A percentile compares a stretch with the other conserved stretches of the same genome.
These are phyloP conservation scores for Plagodis dolabraria DNA, from an alignment of 2,888 invertebrate genomes.

Conservation along the genomic window DNA sequence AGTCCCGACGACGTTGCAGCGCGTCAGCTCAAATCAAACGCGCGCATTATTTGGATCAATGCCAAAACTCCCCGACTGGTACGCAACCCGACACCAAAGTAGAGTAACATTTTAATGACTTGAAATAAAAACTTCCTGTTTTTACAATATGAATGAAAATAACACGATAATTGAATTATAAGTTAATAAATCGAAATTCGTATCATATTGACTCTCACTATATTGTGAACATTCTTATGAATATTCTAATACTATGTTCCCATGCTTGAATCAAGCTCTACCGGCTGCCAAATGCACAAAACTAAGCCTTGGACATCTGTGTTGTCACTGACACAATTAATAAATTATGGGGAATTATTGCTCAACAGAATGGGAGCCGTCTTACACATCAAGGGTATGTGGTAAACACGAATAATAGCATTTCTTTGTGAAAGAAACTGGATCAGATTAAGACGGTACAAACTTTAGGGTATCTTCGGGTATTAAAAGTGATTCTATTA, in stretches of 20 bases:
- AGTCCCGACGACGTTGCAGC: slow-evolving; percentile 13
- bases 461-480: slow-evolving; percentile 55
- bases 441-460: slow-evolving; percentile 66
- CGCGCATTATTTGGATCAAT: slow-evolving; percentile 19
- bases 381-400: slow-evolving; percentile 55
- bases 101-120: slow-evolving; percentile 9
- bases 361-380: slow-evolving; percentile 50
- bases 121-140: slow-evolving; percentile 4
- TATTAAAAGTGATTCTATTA: slow-evolving; percentile 37
- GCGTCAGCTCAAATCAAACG: slow-evolving; percentile 24
- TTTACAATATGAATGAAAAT: slow-evolving; percentile 1
- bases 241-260: slow-evolving; percentile 42
- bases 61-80: slow-evolving; percentile 19
- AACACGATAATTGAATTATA: too few relatives aligned
- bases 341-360: slow-evolving; percentile 61
- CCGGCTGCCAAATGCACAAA: slow-evolving; percentile 43
- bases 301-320: slow-evolving; percentile 55
- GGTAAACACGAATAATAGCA: slow-evolving; percentile 70
- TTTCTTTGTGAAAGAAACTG: slow-evolving; percentile 59
- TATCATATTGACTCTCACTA: slow-evolving; percentile 5
- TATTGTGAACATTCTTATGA: slow-evolving; percentile 13
- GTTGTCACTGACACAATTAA: slow-evolving; percentile 58
- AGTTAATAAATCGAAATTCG: not conserved
- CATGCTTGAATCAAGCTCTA: slow-evolving; percentile 46
- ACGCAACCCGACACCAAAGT: slow-evolving; percentile 16